phyloP scores from a whole-genome alignment of 2,888 invertebrate species.

The Disparrhopalites patrizii region DNA sequence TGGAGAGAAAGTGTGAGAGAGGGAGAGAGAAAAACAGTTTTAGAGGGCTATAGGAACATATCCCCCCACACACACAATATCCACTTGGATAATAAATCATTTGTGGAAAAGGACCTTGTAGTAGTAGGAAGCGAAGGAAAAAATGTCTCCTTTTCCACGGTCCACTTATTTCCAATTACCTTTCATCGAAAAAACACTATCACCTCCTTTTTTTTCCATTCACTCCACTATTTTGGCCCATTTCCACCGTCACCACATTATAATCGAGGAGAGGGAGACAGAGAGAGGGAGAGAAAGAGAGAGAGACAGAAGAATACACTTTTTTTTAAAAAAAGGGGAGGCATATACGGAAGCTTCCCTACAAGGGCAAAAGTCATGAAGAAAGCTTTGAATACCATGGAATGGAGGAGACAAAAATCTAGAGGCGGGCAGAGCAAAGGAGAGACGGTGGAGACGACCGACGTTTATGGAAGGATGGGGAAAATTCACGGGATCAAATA shows the following conservation, averaged over 20 bases:
- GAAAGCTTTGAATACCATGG: too few relatives aligned
- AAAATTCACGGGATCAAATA: too few relatives aligned
- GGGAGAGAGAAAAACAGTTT: constrained; percentile 28
- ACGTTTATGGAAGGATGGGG: too few relatives aligned
- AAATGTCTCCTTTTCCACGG: constrained; percentile 39
- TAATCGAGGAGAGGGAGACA: not conserved
- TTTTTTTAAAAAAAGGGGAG: too few relatives aligned
- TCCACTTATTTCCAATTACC: constrained; percentile 46
- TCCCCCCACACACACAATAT: constrained; percentile 30
- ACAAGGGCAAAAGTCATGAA: too few relatives aligned
- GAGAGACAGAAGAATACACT: too few relatives aligned
- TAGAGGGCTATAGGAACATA: constrained; percentile 30
- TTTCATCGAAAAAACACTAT: constrained; percentile 39
- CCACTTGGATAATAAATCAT: constrained; percentile 44
- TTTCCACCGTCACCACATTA: constrained; percentile 30
- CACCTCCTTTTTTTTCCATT: constrained; percentile 32
- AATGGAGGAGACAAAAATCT: too few relatives aligned
- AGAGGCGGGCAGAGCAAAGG: too few relatives aligned
- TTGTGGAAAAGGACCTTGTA: constrained; percentile 32
- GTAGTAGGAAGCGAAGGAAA: constrained; percentile 30
- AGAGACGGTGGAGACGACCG: too few relatives aligned
- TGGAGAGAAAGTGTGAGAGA: constrained; percentile 25
- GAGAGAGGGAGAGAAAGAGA: too few relatives aligned
- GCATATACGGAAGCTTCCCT: too few relatives aligned
- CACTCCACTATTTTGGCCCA: constrained; percentile 31